Evolutionary conservation across 1,140 invertebrate genomes (phyloP), one percentile per base, ranked within the genome.

Genomic region (Sesamia nonagrioides): DNA sequence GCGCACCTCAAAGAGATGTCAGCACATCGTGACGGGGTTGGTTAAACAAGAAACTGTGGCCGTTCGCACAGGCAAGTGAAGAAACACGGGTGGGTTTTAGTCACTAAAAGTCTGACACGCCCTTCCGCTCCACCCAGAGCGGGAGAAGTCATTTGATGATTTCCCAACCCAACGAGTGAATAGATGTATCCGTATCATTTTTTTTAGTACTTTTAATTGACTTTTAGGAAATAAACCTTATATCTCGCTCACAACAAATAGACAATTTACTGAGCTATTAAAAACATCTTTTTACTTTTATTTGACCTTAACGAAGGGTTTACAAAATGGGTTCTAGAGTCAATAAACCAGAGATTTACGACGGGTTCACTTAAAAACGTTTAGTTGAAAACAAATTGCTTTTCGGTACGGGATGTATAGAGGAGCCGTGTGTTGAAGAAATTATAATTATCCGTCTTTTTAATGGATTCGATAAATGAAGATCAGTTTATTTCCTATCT

Each of bases 281-380:
- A 76, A 71, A 66, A 61, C 75, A 56, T 58, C 35, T 71, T 75
- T 61, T 76, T 61, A 37, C 72, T 56, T 77, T 76, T 54, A 83
- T 72, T 71, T 75, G 66, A 63, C 72, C 79, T 50, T 84, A 81
- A 82, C 78, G 78, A 81, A 80, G 76, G 54, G 61, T 78, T 48
- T 37, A 69, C 17, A 74, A 80, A 83, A 82, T 85, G 68, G n/a
- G 27, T 17, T 69, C 58, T 63, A 54, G 54, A 79, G 78, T 80
- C 84, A 82, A 84, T 88, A 82, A 78, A 71, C 8, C 54, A 60
- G 27, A 84, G 82, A 88, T 85, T 86, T 85, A 86, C 83, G 45
- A 45, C 5, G 15, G n/a, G 35, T 72, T 42, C 60, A 80, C 73
- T 78, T 40, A 35, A 68, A 71, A 66, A 15, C 56, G 60, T 58